Conservation (phyloP, 1,140 invertebrate genomes). For the Meloidogyne floridensis region DNA sequence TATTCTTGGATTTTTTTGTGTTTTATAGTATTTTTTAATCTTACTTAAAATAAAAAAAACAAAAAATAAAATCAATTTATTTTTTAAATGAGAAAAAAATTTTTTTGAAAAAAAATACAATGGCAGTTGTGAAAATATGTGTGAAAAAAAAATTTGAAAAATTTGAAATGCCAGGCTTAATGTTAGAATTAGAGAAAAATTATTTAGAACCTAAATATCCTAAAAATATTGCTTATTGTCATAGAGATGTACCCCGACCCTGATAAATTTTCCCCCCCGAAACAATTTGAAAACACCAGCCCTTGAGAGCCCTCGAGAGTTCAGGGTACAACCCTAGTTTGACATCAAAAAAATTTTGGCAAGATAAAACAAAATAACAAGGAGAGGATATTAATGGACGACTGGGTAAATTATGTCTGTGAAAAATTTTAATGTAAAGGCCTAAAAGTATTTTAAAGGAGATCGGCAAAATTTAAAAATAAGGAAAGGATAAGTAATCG, state of each 20-base stretch:
- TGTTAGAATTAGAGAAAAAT: neutral
- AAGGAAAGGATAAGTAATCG: neutral
- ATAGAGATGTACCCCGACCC: too few species aligned
- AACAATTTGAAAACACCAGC: too few species aligned
- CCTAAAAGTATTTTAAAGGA: neutral
- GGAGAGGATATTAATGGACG: neutral
- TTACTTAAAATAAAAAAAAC: too few species aligned
- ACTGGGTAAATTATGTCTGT: neutral
- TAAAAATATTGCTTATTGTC: too few species aligned
- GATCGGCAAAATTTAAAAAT: neutral
- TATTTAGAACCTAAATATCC: too few species aligned
- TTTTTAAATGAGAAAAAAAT: neutral
- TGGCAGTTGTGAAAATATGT: neutral
- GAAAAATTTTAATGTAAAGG: constrained; percentile 3
- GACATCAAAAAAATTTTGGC: neutral
- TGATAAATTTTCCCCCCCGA: too few species aligned
- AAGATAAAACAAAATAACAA: neutral
- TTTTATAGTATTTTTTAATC: too few species aligned
- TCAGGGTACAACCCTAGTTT: too few species aligned
- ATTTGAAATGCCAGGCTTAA: neutral
- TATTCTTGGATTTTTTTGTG: neutral
- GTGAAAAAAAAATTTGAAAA: neutral
- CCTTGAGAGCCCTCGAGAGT: too few species aligned
- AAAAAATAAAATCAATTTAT: neutral
- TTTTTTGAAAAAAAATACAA: neutral